Evolutionary conservation across 1,140 invertebrate species (phyloP), one percentile per base, ranked within the genome.

Genomic region (Galendromus occidentalis): DNA sequence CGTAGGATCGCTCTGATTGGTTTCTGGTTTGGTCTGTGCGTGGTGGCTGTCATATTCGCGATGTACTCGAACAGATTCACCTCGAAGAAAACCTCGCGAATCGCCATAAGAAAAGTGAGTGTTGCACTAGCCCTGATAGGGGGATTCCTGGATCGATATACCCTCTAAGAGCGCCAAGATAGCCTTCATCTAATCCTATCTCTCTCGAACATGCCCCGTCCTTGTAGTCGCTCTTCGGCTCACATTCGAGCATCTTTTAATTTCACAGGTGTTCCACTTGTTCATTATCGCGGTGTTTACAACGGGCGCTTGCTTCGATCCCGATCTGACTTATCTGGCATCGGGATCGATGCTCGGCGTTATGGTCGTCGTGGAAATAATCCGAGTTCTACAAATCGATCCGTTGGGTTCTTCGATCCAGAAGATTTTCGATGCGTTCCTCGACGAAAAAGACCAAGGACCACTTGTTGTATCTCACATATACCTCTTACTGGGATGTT

Each of bases 251-350:
- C 4, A n/a, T n/a, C 33, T 39, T 39, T 9, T 39, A 9, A 39
- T 39, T 9, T 9, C 33, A 39, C 22, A 59, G 51, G 51, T 59
- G 51, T 59, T 59, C 33, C 51, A 59, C 22, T 14, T 59, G 6
- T 59, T 59, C 22, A 25, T 59, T 22, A 25, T 59, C 12, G 51
- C 33, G 12, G 51, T 59, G 22, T 59, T 59, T 33, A 59, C 51
- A 59, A 59, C 33, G 12, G 51, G 51, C 51, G 51, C 51, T 25
- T 59, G 51, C 25, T 29, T 59, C 25, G 51, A 59, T 59, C 51
- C 51, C 51, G 51, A 59, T 14, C 14, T 59, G 1, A 59, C 51
- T 25, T 59, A 59, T 9, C 12, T 59, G 14, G 51, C 51, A 2
- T 59, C 51, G 25, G 51, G 51, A 1, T 59, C 17, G 14, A 25